A percentile compares a stretch with the other conserved stretches of the same genome.
phyloP scores from a whole-genome alignment of 2,888 invertebrate genomes.

The Synanthedon tipuliformis region DNA sequence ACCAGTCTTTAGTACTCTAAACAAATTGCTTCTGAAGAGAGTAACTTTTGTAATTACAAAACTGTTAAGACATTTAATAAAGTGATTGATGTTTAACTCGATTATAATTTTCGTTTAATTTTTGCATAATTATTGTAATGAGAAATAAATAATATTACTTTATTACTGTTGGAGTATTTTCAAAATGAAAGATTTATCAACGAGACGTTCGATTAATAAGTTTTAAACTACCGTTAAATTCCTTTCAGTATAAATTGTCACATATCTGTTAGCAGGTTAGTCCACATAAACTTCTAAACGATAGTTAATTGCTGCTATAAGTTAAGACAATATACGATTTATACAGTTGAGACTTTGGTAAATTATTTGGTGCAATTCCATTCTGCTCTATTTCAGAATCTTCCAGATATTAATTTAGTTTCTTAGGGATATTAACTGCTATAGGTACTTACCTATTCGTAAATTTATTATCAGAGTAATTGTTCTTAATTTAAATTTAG shows the following conservation, averaged over 20 bases:
- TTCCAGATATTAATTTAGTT: too few species aligned
- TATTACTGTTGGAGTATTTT: too few species aligned
- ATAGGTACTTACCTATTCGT: too few species aligned
- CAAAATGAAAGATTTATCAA: too few species aligned
- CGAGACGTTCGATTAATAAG: neutral
- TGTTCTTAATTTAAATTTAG: too few species aligned
- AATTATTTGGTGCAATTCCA: too few species aligned
- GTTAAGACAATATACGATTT: neutral
- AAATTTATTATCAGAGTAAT: too few species aligned
- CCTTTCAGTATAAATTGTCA: neutral
- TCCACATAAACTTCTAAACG: neutral
- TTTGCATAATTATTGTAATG: too few species aligned
- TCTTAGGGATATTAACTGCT: too few species aligned
- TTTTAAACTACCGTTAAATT: slow-evolving; percentile 1
- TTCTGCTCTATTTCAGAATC: too few species aligned
- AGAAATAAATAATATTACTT: too few species aligned
- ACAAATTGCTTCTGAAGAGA: slow-evolving; percentile 9
- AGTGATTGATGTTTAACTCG: slow-evolving; percentile 7
- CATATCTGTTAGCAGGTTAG: neutral
- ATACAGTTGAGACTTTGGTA: too few species aligned
- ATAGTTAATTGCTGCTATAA: neutral
- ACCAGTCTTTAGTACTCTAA: slow-evolving; percentile 1
- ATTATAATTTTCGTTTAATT: slow-evolving; percentile 4
- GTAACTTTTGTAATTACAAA: slow-evolving; percentile 10
- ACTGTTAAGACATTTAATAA: slow-evolving; percentile 4